Conservation (phyloP, 2,888 invertebrate genomes). For the Linnaemya tessellans region DNA sequence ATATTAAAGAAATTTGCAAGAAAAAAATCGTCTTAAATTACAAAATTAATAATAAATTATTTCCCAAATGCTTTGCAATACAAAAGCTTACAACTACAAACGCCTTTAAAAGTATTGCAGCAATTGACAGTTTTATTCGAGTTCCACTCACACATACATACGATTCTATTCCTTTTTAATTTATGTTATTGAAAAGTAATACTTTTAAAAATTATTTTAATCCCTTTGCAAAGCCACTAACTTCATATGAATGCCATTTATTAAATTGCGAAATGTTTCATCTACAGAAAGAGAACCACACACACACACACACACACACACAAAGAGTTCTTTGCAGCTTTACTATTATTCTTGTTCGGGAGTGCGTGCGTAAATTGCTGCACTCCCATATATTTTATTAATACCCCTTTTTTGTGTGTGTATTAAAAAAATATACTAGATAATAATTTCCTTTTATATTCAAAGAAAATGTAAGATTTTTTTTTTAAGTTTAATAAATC, state of each 20-base stretch:
- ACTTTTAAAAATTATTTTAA: slow-evolving; percentile 18
- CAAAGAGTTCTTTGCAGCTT: not conserved
- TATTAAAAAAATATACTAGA: not conserved
- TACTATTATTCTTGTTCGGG: slow-evolving; percentile 7
- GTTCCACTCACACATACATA: not conserved
- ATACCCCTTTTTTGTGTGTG: not conserved
- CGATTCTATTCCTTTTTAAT: not conserved
- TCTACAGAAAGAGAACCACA: too few relatives aligned
- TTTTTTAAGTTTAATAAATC: slow-evolving; percentile 57
- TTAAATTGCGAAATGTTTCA: too few relatives aligned
- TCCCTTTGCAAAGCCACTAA: not conserved
- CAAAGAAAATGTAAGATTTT: not conserved
- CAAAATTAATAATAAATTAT: too few relatives aligned
- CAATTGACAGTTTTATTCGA: slow-evolving; percentile 44
- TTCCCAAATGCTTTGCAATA: too few relatives aligned
- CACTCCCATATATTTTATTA: slow-evolving; percentile 19
- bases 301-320: too few relatives aligned
- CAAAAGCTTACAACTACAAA: not conserved
- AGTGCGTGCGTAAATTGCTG: slow-evolving; percentile 31
- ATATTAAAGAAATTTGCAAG: too few relatives aligned
- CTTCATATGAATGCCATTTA: slow-evolving; percentile 35
- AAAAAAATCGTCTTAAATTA: too few relatives aligned
- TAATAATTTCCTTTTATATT: not conserved
- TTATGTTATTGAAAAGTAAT: not conserved
- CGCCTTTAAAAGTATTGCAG: not conserved